These are phyloP conservation scores for Saccostrea cuccullata DNA, from an alignment of 1,140 invertebrate species.

Conservation along the genomic window DNA sequence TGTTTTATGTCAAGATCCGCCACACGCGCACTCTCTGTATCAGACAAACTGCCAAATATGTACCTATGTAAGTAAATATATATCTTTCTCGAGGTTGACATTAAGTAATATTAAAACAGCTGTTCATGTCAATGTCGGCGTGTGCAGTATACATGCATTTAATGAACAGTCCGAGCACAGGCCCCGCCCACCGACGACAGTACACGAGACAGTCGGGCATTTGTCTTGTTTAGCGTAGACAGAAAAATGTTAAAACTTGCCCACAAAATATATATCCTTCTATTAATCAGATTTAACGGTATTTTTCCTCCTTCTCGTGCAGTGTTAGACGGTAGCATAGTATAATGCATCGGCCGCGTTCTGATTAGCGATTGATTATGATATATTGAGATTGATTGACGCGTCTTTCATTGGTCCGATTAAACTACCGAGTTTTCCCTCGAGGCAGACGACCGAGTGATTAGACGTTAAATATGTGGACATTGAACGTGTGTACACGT, in stretches of 20 bases:
- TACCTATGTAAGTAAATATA: background rate
- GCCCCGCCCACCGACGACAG: background rate
- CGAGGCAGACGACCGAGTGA: background rate
- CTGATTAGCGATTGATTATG: constrained; percentile 32
- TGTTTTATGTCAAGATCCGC: too few species aligned
- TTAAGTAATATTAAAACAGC: constrained; percentile 11
- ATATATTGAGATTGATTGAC: constrained; percentile 32
- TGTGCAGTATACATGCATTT: background rate
- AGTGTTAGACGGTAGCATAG: background rate
- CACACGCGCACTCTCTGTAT: too few species aligned
- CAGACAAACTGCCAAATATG: background rate
- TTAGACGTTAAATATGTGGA: constrained; percentile 18
- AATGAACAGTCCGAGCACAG: background rate
- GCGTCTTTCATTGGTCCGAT: constrained; percentile 7
- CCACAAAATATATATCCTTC: background rate
- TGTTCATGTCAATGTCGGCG: background rate
- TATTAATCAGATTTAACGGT: constrained; percentile 2
- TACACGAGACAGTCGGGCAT: background rate
- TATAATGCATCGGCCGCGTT: background rate
- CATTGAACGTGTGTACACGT: background rate
- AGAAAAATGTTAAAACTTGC: background rate
- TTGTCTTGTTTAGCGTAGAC: background rate
- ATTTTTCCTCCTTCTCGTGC: background rate
- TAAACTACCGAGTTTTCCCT: background rate
- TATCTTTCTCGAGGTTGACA: background rate